Percentiles rank a stretch among this genome's conserved stretches.
These are phyloP conservation scores for Marasmarcha lunaedactyla DNA, from an alignment of 2,888 invertebrate genomes.

Conservation along the genomic window DNA sequence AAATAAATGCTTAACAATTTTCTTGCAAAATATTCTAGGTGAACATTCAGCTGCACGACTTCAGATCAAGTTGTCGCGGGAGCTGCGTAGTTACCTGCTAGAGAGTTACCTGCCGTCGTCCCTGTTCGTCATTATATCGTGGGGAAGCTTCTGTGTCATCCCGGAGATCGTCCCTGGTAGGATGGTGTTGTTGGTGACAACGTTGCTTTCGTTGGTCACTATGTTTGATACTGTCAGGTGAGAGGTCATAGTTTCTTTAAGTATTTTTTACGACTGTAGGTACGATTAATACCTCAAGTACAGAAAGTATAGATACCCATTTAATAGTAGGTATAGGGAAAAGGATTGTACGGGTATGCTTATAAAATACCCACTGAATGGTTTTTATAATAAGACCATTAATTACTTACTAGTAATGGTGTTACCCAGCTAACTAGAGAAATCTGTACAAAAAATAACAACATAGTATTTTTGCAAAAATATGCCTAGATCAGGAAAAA, in stretches of 20 bases:
- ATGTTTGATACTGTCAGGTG: slow-evolving; percentile 77
- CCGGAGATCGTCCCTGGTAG: slow-evolving; percentile 75
- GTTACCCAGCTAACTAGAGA: too few species aligned
- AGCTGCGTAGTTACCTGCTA: slow-evolving; percentile 71
- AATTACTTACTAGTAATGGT: too few species aligned
- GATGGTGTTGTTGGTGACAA: slow-evolving; percentile 74
- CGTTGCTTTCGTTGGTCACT: slow-evolving; percentile 72
- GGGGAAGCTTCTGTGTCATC: slow-evolving; percentile 76
- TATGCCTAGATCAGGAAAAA: too few species aligned
- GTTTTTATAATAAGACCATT: too few species aligned
- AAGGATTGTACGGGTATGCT: too few species aligned
- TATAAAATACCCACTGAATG: too few species aligned
- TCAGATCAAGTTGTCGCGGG: slow-evolving; percentile 71
- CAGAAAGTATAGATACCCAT: too few species aligned
- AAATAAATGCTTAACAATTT: background rate
- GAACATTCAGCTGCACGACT: slow-evolving; percentile 73
- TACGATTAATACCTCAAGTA: too few species aligned
- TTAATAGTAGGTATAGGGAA: too few species aligned
- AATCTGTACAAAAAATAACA: too few species aligned
- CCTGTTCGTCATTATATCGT: slow-evolving; percentile 74
- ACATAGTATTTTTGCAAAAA: too few species aligned
- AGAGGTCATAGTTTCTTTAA: slow-evolving; percentile 4
- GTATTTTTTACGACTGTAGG: too few species aligned
- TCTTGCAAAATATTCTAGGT: slow-evolving; percentile 35
- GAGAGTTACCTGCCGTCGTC: slow-evolving; percentile 75